phyloP scores from a whole-genome alignment of 1,140 invertebrate genomes.

The Saxidomus purpurata region DNA sequence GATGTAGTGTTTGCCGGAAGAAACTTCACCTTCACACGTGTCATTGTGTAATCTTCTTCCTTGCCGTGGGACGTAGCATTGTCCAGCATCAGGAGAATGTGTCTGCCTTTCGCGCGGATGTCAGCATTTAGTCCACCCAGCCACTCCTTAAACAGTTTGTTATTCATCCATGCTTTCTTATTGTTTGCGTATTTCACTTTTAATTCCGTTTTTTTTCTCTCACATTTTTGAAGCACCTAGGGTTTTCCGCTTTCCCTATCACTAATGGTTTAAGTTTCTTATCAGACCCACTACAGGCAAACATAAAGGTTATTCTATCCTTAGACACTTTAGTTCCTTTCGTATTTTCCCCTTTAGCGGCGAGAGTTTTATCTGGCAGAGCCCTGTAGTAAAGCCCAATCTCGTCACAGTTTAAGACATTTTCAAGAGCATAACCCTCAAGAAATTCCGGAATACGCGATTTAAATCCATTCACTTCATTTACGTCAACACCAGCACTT shows the following conservation, averaged over 20 bases:
- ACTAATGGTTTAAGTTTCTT: conserved; percentile 68
- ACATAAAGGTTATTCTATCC: conserved; percentile 65
- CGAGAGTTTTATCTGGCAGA: conserved; percentile 66
- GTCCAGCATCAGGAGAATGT: conserved; percentile 69
- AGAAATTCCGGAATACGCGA: conserved; percentile 27
- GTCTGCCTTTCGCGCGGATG: neutral
- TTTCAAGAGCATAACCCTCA: neutral
- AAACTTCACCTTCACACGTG: conserved; percentile 79
- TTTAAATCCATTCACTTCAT: conserved; percentile 40
- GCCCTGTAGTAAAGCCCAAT: conserved; percentile 71
- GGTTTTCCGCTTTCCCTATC: conserved; percentile 65
- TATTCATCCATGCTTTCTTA: conserved; percentile 25
- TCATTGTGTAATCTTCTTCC: conserved; percentile 51
- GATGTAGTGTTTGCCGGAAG: conserved; percentile 25
- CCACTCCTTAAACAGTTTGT: neutral
- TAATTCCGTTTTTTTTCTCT: too few relatives aligned
- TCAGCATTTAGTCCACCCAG: neutral
- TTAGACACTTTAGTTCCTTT: conserved; percentile 64
- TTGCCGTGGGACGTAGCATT: conserved; percentile 70
- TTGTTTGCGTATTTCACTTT: neutral
- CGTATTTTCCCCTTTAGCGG: conserved; percentile 23
- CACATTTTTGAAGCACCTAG: conserved; percentile 64
- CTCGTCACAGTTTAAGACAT: conserved; percentile 75
- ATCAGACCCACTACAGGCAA: conserved; percentile 21
- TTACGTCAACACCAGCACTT: too few relatives aligned